Evolutionary conservation across 1,140 invertebrate genomes (phyloP).

Genomic region (Lucilia sericata): DNA sequence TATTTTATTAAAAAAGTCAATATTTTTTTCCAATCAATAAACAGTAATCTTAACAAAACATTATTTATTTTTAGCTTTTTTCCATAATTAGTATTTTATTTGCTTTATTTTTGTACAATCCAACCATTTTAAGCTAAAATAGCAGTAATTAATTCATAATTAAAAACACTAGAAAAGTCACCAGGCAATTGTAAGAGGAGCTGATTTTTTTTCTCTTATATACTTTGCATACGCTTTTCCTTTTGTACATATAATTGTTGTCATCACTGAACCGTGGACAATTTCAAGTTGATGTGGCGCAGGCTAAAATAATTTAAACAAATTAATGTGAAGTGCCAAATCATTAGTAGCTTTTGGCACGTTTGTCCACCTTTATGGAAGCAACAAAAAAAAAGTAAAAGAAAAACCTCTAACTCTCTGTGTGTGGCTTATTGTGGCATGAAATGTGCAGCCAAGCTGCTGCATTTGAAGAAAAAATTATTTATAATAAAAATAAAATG

Average conservation of each 20-base stretch:
- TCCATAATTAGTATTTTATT: too few species aligned
- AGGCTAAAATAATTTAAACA: constrained; percentile 5
- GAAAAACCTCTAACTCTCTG: background rate
- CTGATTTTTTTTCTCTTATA: too few species aligned
- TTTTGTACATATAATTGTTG: background rate
- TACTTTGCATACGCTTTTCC: background rate
- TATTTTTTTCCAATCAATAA: too few species aligned
- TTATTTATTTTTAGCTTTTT: too few species aligned
- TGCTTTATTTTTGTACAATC: too few species aligned
- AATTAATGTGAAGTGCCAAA: constrained; percentile 18
- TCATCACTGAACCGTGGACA: background rate
- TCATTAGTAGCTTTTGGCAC: constrained; percentile 22
- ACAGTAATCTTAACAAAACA: too few species aligned
- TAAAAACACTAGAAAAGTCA: background rate
- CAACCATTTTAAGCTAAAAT: background rate
- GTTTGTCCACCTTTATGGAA: constrained; percentile 9
- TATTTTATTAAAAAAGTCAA: too few species aligned
- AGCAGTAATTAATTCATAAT: constrained; percentile 6
- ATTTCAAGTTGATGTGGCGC: background rate
- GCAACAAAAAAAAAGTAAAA: too few species aligned
- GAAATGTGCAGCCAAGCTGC: background rate
- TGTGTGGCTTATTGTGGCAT: background rate
- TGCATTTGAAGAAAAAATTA: background rate
- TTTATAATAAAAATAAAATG: background rate
- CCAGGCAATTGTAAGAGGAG: background rate